Base-by-base conservation (phyloP, 2,113 vertebrate genomes). In the Callithrix jacchus region DNA sequence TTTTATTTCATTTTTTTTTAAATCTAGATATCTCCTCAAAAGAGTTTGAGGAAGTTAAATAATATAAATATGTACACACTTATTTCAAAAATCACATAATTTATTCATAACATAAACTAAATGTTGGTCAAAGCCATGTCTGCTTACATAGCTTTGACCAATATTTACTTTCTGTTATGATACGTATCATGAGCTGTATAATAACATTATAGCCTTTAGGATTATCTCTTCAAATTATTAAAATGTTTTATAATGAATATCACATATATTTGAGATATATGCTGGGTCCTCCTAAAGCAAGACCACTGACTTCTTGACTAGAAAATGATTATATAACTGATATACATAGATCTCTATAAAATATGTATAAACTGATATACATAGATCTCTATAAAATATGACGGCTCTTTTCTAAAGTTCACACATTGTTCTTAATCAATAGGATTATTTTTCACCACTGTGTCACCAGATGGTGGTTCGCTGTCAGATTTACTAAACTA, bases 351-450 rank as follows among this genome's bases (percentile, higher is more conserved):
- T 80, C 27, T 52, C 58, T n/a, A n/a, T n/a, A n/a, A n/a, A n/a
- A n/a, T n/a, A n/a, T n/a, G n/a, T n/a, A n/a, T n/a, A n/a, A 66
- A 95, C 17, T 17, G 10, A 94, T 6, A 47, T 13, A 18, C 37
- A 45, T 0, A 45, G 52, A 45, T 80, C 27, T 52, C 54, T 52
- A 91, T 56, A 61, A 96, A 81, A 76, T 35, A 68, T 68, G 92
- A 96, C 80, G 82, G 82, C 27, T 95, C 37, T 86, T 96, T 88
- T 96, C 92, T 20, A 35, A 84, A 97, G 42, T 82, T 96, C 89
- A 89, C 66, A 84, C 20, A 16, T 86, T 17, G 47, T 70, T 96
- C 93, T 96, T 93, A 66, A 77, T 58, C 58, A 96, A 90, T 8
- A 85, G 89, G 14, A 23, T 1, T 73, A 91, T 64, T 11, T 77